Evolutionary conservation across 2,113 vertebrate genomes (phyloP), one percentile per base, ranked within the genome.

Genomic region (Ammodytes marinus): DNA sequence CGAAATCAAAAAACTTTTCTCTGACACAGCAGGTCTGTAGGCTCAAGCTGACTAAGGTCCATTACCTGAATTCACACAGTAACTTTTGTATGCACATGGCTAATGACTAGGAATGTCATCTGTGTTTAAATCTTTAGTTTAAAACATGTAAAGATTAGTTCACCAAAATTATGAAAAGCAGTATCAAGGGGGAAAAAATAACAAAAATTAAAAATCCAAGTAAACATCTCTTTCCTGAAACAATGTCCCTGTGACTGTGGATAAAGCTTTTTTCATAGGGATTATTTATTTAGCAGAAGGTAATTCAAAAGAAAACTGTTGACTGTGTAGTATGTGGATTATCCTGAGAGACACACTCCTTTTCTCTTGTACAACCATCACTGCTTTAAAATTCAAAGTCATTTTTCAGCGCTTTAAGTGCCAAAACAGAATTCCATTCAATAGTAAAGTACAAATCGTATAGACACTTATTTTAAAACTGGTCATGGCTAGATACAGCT

Each of bases 301-400:
- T 43, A 50, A n/a, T 42, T 45, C 59, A 19, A 47, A 46, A 68
- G 15, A 19, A 50, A 61, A 52, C 10, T 37, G 49, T 80, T 46
- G 19, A 65, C 70, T 69, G 19, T 60, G 54, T 61, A 11, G 35
- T 65, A 43, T 65, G 37, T 27, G 58, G 53, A 74, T 74, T 73
- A 61, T 66, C 47, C 27, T 9, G 6, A 46, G 7, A 37, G 46
- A 60, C 53, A 54, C 14, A 14, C n/a, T 4, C 58, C 27, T 63
- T 39, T 40, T 53, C 10, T 19, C n/a, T 69, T n/a, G n/a, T 57
- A 43, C 50, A 10, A 49, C 13, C 15, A 46, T 19, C 45, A 8
- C 55, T 13, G 50, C 6, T 68, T 19, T 37, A 13, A 27, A 79
- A 65, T 50, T 15, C 10, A 57, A 13, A 55, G 11, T 50, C 5